Evolutionary conservation across 2,113 vertebrate species (phyloP).

Genomic region (Heterochromis multidens): DNA sequence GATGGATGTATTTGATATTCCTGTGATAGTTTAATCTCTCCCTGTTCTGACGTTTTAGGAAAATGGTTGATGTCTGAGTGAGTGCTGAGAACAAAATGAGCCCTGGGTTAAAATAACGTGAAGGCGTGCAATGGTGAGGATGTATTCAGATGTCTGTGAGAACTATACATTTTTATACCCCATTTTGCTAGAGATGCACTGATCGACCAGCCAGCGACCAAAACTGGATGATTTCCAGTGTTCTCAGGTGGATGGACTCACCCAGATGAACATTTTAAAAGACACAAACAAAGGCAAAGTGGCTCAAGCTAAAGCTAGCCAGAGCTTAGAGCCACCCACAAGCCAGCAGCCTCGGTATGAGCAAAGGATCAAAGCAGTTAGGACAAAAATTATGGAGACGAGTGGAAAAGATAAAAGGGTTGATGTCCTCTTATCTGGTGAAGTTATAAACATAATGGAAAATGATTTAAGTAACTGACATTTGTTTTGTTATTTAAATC

Average conservation of each 20-base stretch:
- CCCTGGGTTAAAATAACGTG: not conserved
- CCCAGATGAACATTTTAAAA: not conserved
- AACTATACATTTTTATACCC: not conserved
- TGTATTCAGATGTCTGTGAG: not conserved
- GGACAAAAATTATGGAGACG: not conserved
- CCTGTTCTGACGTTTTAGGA: not conserved
- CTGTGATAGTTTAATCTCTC: not conserved
- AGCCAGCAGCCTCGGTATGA: not conserved
- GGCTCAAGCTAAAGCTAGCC: not conserved
- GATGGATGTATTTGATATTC: conserved; percentile 14
- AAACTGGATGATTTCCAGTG: too few species aligned
- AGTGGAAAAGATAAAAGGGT: not conserved
- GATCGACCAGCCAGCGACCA: not conserved
- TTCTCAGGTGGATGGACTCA: too few species aligned
- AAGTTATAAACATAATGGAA: not conserved
- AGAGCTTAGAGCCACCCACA: not conserved
- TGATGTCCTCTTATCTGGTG: not conserved
- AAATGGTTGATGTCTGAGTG: not conserved
- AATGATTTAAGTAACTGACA: not conserved
- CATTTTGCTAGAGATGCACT: not conserved
- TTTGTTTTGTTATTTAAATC: not conserved
- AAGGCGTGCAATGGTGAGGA: not conserved
- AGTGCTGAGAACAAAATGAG: not conserved
- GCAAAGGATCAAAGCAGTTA: not conserved
- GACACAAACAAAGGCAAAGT: too few species aligned